Conservation (phyloP, 2,797 vertebrate genomes). For the Distichodus sexfasciatus region DNA sequence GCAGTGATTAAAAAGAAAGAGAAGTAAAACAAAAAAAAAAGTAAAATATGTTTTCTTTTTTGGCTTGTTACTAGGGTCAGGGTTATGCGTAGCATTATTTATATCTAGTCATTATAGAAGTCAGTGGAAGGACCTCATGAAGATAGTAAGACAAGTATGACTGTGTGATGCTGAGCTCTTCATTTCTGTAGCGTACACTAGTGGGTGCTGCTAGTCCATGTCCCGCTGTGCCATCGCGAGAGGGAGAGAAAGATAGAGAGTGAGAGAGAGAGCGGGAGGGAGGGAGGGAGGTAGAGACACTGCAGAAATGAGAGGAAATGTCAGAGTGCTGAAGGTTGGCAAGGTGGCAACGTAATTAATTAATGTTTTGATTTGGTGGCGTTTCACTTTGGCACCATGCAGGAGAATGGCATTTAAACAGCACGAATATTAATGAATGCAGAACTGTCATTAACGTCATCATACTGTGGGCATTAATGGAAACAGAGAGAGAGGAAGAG, state of each 20-base stretch:
- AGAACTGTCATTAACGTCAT: slow-evolving; percentile 58
- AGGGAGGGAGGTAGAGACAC: background rate
- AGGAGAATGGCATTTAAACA: slow-evolving; percentile 66
- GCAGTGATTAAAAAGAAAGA: too few relatives aligned
- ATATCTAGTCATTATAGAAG: too few relatives aligned
- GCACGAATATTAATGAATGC: slow-evolving; percentile 51
- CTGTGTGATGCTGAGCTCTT: background rate
- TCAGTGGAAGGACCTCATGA: background rate
- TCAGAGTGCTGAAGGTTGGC: slow-evolving; percentile 57
- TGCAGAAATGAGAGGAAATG: slow-evolving; percentile 46
- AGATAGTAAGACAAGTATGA: background rate
- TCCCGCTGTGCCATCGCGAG: slow-evolving; percentile 13
- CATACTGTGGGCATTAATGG: slow-evolving; percentile 59
- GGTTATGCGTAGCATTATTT: too few relatives aligned
- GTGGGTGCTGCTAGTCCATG: slow-evolving; percentile 72
- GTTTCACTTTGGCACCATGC: slow-evolving; percentile 63
- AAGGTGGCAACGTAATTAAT: slow-evolving; percentile 70
- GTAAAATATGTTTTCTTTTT: too few relatives aligned
- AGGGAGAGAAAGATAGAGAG: background rate
- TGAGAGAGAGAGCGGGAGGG: background rate
- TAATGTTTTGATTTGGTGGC: slow-evolving; percentile 68
- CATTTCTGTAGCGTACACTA: slow-evolving; percentile 52
- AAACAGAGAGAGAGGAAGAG: slow-evolving; percentile 14
- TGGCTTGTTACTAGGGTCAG: too few relatives aligned
- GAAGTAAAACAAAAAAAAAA: too few relatives aligned